phyloP scores from a whole-genome alignment of 23 tunicate genomes.

The Styela clava region DNA sequence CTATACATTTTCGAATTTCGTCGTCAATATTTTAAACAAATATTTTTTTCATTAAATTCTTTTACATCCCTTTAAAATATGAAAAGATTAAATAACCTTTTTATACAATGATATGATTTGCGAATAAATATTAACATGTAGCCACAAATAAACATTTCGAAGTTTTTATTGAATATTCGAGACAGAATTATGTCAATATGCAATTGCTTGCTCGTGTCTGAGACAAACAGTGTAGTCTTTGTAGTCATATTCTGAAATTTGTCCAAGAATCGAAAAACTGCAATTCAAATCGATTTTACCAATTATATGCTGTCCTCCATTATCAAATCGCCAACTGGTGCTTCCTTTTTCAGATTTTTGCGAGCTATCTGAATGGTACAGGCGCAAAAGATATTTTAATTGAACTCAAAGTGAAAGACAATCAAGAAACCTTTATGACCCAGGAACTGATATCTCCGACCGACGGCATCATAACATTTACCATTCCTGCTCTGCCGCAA shows the following conservation, averaged over 20 bases:
- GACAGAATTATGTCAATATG: too few species aligned
- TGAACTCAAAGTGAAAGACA: slow-evolving; percentile 30
- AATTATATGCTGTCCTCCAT: too few species aligned
- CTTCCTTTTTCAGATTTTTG: slow-evolving; percentile 7
- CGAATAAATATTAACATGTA: too few species aligned
- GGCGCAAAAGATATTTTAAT: slow-evolving; percentile 37
- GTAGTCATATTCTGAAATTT: too few species aligned
- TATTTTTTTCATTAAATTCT: background rate
- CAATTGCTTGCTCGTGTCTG: too few species aligned
- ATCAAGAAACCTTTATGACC: slow-evolving; percentile 24
- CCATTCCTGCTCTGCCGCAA: slow-evolving; percentile 48
- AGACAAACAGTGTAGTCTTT: too few species aligned
- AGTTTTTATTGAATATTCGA: too few species aligned
- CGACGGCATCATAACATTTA: slow-evolving; percentile 53
- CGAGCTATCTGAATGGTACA: slow-evolving; percentile 49
- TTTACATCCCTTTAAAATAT: background rate
- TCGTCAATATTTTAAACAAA: background rate
- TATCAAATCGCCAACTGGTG: too few species aligned
- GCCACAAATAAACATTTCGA: too few species aligned
- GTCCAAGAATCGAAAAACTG: too few species aligned
- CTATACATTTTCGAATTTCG: background rate
- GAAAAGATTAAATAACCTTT: background rate
- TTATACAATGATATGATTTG: too few species aligned
- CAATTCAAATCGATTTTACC: too few species aligned
- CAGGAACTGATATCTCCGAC: slow-evolving; percentile 44